Base-by-base conservation (phyloP, 2,888 invertebrate species). In the Xestia rhomboidea region DNA sequence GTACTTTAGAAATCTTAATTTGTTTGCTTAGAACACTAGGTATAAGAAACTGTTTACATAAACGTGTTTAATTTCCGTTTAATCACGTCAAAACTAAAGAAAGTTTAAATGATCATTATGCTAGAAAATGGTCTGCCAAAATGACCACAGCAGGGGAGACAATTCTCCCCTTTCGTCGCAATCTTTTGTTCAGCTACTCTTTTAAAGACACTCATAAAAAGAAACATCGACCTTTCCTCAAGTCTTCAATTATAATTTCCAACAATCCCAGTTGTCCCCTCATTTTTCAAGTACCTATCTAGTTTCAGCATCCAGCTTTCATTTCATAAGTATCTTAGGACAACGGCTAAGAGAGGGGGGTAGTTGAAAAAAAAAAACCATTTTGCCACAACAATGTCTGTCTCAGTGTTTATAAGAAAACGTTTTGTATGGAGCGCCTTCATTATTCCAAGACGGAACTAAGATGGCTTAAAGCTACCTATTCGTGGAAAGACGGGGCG, bases 401-500 rank as follows among this genome's bases (percentile, higher is more conserved):
- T 90, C 89, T 79, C 82, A 78, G 87, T 91, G 90, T 93, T 93
- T 93, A 92, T 92, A 93, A 94, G 91, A 89, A 93, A 93, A 90
- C 90, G 86, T 91, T 92, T 92, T 91, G 90, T 89, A 91, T 90
- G 90, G 84, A 87, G 88, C 89, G 91, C 90, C 93, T 93, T 94
- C 94, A 93, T 95, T 94, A 94, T 94, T 94, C 91, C 85, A 82
- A 92, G 90, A 90, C 89, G 91, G 91, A 91, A 92, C 90, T 89
- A 88, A 87, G 90, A 90, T 87, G 90, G 89, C 89, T 91, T 90
- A 92, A 91, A 78, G 89, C 77, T 68, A 27, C 51, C 91, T 86
- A 79, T 92, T 91, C 90, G 90, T 62, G 70, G 80, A 46, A 38
- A 51, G 84, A 82, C 84, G 38, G 34, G 27, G 27, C n/a, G 13